A percentile compares a stretch with the other conserved stretches of the same genome.
Evolutionary conservation across 53 echinoderm and acorn worm genomes (phyloP).

Genomic region (Patiria pectinifera): DNA sequence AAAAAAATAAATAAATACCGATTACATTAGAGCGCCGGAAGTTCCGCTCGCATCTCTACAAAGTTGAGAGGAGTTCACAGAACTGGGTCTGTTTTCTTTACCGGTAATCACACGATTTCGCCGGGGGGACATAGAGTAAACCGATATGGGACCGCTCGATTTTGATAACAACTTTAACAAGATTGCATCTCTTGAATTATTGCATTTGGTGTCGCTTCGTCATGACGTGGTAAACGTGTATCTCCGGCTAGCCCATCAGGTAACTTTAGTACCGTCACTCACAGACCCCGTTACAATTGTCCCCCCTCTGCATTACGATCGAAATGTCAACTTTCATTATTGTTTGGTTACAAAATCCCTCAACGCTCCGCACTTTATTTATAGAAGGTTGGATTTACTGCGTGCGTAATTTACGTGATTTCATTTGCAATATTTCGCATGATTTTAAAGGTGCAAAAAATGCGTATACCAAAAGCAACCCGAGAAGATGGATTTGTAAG

Average conservation of each 20-base stretch:
- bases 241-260: background rate
- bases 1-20: no score
- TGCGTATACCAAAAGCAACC: no score
- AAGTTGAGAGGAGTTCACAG: no score
- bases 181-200: background rate
- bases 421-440: no score
- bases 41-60: no score
- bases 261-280: background rate
- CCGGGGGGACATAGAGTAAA: background rate
- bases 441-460: no score
- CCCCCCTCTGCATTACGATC: background rate
- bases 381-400: background rate
- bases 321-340: slow-evolving; percentile 3
- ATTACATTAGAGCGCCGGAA: no score
- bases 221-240: background rate
- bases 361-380: background rate
- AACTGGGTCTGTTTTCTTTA: no score
- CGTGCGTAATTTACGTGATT: no score
- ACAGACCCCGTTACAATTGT: background rate
- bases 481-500: no score
- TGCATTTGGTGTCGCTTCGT: background rate
- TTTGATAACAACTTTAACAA: slow-evolving; percentile 16
- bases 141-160: background rate
- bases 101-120: background rate
- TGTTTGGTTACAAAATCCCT: background rate